Percentiles rank a stretch among this genome's conserved stretches.
These are phyloP conservation scores for Promerops cafer DNA, from an alignment of 2,113 vertebrate species.

Conservation along the genomic window DNA sequence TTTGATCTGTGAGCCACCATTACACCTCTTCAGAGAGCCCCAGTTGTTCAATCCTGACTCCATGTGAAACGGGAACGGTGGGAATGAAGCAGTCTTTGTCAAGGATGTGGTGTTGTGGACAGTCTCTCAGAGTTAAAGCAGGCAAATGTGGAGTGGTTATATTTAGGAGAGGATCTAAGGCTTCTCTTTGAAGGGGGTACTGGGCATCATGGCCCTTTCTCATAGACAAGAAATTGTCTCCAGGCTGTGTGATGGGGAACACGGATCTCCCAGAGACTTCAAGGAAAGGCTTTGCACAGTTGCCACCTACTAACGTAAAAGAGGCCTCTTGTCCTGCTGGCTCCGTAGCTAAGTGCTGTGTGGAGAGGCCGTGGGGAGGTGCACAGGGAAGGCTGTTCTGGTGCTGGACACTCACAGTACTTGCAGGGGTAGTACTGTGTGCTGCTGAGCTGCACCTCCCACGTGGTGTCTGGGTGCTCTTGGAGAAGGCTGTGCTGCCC, in stretches of 20 bases:
- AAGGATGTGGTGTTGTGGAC: not conserved
- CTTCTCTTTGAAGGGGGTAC: not conserved
- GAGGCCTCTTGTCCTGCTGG: not conserved
- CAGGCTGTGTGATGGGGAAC: not conserved
- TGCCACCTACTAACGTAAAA: not conserved
- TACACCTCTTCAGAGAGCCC: not conserved
- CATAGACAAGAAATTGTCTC: not conserved
- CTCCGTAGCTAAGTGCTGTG: accelerated
- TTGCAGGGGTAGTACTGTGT: accelerated
- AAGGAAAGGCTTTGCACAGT: not conserved
- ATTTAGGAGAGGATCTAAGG: not conserved
- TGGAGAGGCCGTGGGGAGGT: not conserved
- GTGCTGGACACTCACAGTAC: not conserved
- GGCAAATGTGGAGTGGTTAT: not conserved
- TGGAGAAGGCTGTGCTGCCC: not conserved
- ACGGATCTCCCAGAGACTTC: not conserved
- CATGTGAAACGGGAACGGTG: not conserved
- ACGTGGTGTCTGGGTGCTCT: accelerated
- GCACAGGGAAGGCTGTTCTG: not conserved
- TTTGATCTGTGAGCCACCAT: not conserved
- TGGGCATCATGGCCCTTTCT: not conserved
- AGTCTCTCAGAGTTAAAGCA: not conserved
- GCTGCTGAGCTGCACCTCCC: not conserved
- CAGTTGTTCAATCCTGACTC: not conserved
- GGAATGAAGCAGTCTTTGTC: not conserved